Base-by-base conservation (phyloP, 2,113 vertebrate species). In the Charadrius vociferus region DNA sequence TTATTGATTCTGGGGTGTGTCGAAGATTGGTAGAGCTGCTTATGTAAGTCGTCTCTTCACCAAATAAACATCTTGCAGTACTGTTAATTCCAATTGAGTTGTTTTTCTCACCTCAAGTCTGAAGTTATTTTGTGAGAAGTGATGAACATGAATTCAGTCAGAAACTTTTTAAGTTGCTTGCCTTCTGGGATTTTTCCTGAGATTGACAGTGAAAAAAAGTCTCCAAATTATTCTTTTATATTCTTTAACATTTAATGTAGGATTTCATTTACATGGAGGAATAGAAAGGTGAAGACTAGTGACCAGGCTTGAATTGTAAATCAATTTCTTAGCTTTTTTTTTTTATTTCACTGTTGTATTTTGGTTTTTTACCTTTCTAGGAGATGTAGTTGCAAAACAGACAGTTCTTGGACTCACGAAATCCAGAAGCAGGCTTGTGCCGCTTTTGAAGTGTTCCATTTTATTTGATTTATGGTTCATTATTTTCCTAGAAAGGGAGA, bases 1-100 rank as follows among this genome's bases (percentile, higher is more conserved):
- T 99, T 93, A 99, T 99, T 91, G 99, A 99, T 97, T 99, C 99
- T 39, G 99, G 99, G 94, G 99, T 99, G 56, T 99, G 99, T 95
- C 98, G 99, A 97, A 98, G 99, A 98, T 97, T 99, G 95, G 99
- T 99, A 82, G 99, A 99, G 97, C 98, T 99, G 95, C 98, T 99
- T 82, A 99, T 99, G 99, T 99, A 98, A 99, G 98, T 90, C 43
- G 24, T 72, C 24, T 55, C 29, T 92, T 93, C 23, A 41, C 32
- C 55, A 81, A 83, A 67, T 67, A 92, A 68, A n/a, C 80, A 8
- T 68, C 30, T 53, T 89, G 3, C 2, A 37, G 34, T 74, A 41
- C 36, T 66, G 50, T 47, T 80, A 71, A 53, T 78, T 63, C 14
- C 36, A 49, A 58, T 34, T 36, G 18, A 52, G 16, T 32, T 70